These are phyloP conservation scores for Cerceris rybyensis DNA, from an alignment of 2,888 invertebrate genomes.

Conservation along the genomic window DNA sequence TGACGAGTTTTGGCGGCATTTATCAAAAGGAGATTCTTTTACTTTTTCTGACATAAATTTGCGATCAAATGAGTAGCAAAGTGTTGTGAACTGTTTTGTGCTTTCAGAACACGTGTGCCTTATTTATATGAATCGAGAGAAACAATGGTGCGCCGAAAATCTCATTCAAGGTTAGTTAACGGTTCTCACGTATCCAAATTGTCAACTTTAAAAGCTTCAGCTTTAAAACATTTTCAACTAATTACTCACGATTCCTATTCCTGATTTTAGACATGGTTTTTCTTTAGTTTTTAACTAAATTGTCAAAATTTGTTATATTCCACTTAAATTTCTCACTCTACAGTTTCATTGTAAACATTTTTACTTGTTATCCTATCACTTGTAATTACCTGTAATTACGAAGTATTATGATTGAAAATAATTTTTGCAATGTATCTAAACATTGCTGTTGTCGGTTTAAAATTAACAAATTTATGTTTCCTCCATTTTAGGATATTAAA, in stretches of 20 bases:
- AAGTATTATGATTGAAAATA: neutral
- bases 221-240: neutral
- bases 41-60: neutral
- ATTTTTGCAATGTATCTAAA: neutral
- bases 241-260: neutral
- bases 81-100: neutral
- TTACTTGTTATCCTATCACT: neutral
- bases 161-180: constrained; percentile 60
- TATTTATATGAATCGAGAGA: neutral
- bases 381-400: neutral
- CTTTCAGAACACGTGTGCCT: too few species aligned
- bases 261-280: too few species aligned
- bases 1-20: constrained; percentile 3
- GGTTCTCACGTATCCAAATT: neutral
- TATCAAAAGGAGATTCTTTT: neutral
- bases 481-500: too few species aligned
- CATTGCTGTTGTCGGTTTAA: too few species aligned
- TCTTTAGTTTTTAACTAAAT: too few species aligned
- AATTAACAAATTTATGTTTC: too few species aligned
- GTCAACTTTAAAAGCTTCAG: neutral
- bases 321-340: too few species aligned
- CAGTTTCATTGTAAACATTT: too few species aligned
- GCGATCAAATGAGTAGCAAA: neutral
- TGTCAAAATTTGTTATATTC: too few species aligned
- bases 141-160: constrained; percentile 69